phyloP scores from a whole-genome alignment of 2,888 invertebrate species.

The Dione vanillae region DNA sequence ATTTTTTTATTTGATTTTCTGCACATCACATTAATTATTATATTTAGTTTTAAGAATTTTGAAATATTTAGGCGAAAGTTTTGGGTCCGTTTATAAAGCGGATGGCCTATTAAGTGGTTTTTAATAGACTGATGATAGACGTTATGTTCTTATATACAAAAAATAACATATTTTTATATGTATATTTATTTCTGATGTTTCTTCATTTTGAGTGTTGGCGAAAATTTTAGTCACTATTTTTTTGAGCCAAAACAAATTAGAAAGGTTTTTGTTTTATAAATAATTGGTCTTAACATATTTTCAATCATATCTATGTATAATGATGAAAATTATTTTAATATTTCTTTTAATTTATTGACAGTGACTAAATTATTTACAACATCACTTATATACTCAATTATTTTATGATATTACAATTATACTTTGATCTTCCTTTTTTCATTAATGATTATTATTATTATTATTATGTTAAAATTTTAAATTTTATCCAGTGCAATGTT shows the following conservation, averaged over 20 bases:
- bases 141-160: slow-evolving; percentile 39
- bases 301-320: not conserved
- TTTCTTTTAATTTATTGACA: not conserved
- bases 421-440: slow-evolving; percentile 21
- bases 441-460: not conserved
- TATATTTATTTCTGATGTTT: slow-evolving; percentile 31
- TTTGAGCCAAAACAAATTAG: not conserved
- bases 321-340: not conserved
- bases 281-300: not conserved
- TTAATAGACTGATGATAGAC: slow-evolving; percentile 60
- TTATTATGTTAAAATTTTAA: slow-evolving; percentile 26
- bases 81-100: slow-evolving; percentile 47
- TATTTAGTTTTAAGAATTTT: slow-evolving; percentile 36
- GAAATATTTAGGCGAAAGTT: slow-evolving; percentile 40
- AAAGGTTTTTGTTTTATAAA: not conserved
- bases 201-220: slow-evolving; percentile 5
- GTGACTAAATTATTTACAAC: slow-evolving; percentile 7
- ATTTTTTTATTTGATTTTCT: slow-evolving; percentile 24
- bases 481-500: slow-evolving; percentile 42
- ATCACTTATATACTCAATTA: slow-evolving; percentile 1
- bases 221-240: slow-evolving; percentile 24
- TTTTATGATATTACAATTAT: slow-evolving; percentile 7
- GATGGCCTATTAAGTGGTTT: slow-evolving; percentile 69
- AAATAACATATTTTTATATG: slow-evolving; percentile 39
- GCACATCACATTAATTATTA: slow-evolving; percentile 40